Evolutionary conservation across 2,888 invertebrate genomes (phyloP).

Genomic region (Xanthia togata): DNA sequence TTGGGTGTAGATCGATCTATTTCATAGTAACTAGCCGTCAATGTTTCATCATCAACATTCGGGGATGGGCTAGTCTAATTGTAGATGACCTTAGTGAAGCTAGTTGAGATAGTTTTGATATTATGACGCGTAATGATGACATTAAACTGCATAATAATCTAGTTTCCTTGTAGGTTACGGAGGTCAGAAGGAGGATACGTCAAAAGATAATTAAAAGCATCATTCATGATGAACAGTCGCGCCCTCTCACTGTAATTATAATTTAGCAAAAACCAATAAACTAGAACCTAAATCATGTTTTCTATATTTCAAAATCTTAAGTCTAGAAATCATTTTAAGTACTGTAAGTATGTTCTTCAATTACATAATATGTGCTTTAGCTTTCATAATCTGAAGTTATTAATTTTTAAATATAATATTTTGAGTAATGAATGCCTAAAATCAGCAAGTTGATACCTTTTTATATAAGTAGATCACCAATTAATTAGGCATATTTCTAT

Average conservation of each 20-base stretch:
- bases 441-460: too few species aligned
- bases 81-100: slow-evolving; percentile 57
- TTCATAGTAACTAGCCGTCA: slow-evolving; percentile 78
- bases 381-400: neutral
- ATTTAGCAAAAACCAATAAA: too few species aligned
- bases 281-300: too few species aligned
- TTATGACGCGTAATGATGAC: slow-evolving; percentile 47
- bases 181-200: slow-evolving; percentile 35
- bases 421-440: neutral
- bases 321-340: neutral
- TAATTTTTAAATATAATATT: neutral
- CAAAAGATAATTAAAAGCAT: slow-evolving; percentile 26
- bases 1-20: slow-evolving; percentile 79
- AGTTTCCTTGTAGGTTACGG: slow-evolving; percentile 31
- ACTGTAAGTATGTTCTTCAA: neutral
- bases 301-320: neutral
- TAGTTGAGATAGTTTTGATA: slow-evolving; percentile 46
- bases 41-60: slow-evolving; percentile 81
- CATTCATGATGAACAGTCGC: neutral
- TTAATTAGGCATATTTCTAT: neutral
- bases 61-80: slow-evolving; percentile 82
- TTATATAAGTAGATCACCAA: too few species aligned
- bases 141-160: slow-evolving; percentile 40
- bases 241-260: slow-evolving; percentile 17
- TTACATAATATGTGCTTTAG: neutral